Conservation (phyloP, 2,888 invertebrate genomes). For the Galerucella nymphaeae region DNA sequence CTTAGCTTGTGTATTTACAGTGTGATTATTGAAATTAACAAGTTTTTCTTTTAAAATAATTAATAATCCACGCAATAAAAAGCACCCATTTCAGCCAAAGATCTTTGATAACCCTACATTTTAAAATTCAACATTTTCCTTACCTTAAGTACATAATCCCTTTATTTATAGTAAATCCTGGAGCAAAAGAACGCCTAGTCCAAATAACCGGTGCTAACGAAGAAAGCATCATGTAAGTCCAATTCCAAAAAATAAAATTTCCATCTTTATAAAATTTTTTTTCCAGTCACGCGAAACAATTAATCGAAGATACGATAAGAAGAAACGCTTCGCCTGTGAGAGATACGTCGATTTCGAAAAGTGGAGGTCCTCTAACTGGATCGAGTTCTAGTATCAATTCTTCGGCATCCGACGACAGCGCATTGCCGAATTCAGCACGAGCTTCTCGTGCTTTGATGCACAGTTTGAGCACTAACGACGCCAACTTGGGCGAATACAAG, state of each 20-base stretch:
- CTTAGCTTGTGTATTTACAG: too few relatives aligned
- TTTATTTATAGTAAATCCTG: constrained; percentile 81
- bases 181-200: constrained; percentile 93
- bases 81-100: neutral
- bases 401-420: constrained; percentile 74
- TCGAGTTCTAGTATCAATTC: constrained; percentile 85
- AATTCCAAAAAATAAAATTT: neutral
- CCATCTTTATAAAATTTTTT: constrained; percentile 25
- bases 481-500: constrained; percentile 87
- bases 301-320: constrained; percentile 95
- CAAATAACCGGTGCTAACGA: constrained; percentile 95
- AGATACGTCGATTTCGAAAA: constrained; percentile 65
- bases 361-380: constrained; percentile 70
- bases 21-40: neutral
- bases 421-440: constrained; percentile 67
- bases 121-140: neutral
- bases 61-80: neutral
- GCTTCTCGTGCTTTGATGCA: constrained; percentile 75
- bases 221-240: constrained; percentile 88
- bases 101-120: neutral
- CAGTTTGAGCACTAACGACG: constrained; percentile 86
- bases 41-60: neutral
- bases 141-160: neutral
- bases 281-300: constrained; percentile 86
- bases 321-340: constrained; percentile 94